Evolutionary conservation across 2,113 vertebrate genomes (phyloP).

Genomic region (Calyptommatus sinebrachiatus): DNA sequence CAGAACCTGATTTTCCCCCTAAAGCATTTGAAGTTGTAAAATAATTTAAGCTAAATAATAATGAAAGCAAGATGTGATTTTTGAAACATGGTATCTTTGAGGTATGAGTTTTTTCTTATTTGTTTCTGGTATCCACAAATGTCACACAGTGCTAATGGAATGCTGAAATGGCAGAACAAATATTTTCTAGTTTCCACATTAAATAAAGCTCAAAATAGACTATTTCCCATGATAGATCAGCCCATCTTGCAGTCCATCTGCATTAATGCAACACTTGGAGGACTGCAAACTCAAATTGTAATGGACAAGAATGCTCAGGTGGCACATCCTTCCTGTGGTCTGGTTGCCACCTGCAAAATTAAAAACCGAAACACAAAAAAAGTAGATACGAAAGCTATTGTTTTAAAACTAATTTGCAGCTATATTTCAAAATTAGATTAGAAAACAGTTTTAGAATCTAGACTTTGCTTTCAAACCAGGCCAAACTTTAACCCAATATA

Average conservation of each 20-base stretch:
- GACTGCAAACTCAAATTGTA: not conserved
- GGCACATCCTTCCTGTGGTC: not conserved
- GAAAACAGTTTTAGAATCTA: constrained; percentile 50
- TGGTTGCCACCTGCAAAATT: not conserved
- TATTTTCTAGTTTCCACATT: not conserved
- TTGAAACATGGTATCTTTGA: constrained; percentile 36
- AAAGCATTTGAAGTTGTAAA: not conserved
- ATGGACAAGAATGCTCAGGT: not conserved
- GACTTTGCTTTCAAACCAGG: constrained; percentile 39
- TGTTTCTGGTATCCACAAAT: constrained; percentile 26
- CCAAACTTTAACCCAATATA: constrained; percentile 47
- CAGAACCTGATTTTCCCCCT: not conserved
- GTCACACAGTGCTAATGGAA: constrained; percentile 32
- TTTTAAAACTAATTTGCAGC: not conserved
- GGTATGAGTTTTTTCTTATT: constrained; percentile 18
- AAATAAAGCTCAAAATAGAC: constrained; percentile 34
- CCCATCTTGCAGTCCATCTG: not conserved
- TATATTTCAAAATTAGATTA: constrained; percentile 37
- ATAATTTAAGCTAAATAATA: not conserved
- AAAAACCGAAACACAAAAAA: not conserved
- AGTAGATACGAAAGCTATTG: not conserved
- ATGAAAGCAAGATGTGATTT: not conserved
- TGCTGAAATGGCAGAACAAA: constrained; percentile 20
- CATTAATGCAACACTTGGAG: not conserved
- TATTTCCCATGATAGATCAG: not conserved